phyloP scores from a whole-genome alignment of 2,113 vertebrate species.

The Saccopteryx bilineata region DNA sequence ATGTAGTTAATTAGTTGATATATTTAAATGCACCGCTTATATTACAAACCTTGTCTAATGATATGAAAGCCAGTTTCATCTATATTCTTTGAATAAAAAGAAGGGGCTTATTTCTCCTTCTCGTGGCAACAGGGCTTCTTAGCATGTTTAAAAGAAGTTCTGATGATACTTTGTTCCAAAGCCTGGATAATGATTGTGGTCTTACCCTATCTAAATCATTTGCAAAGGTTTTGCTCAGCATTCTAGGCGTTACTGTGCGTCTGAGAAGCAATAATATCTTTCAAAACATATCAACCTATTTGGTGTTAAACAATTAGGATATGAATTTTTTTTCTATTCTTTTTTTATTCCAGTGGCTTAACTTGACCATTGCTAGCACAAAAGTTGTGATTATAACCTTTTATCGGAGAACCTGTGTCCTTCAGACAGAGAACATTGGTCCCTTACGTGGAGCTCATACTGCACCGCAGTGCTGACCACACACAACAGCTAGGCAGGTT shows the following conservation, averaged over 20 bases:
- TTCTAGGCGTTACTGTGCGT: not conserved
- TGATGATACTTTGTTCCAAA: not conserved
- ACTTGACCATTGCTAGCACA: not conserved
- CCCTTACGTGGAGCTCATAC: not conserved
- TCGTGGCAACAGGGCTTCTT: not conserved
- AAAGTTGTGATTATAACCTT: slow-evolving; percentile 45
- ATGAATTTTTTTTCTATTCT: too few species aligned
- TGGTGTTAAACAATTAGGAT: not conserved
- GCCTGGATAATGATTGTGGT: not conserved
- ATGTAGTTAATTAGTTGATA: not conserved
- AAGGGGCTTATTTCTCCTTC: not conserved
- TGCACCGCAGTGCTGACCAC: slow-evolving; percentile 37
- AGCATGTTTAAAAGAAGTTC: not conserved
- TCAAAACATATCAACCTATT: not conserved
- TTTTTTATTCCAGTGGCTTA: not conserved
- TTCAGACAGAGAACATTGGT: not conserved
- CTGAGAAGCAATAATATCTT: not conserved
- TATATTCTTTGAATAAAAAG: slow-evolving; percentile 15
- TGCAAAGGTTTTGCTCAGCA: slow-evolving; percentile 5
- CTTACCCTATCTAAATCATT: not conserved
- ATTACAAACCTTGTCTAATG: not conserved
- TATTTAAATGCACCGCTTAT: not conserved
- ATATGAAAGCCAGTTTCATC: not conserved
- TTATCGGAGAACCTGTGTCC: slow-evolving; percentile 44
- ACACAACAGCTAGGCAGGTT: slow-evolving; percentile 36